Conservation (phyloP, 2,797 vertebrate species). For the Tokudaia tokunoshimensis region DNA sequence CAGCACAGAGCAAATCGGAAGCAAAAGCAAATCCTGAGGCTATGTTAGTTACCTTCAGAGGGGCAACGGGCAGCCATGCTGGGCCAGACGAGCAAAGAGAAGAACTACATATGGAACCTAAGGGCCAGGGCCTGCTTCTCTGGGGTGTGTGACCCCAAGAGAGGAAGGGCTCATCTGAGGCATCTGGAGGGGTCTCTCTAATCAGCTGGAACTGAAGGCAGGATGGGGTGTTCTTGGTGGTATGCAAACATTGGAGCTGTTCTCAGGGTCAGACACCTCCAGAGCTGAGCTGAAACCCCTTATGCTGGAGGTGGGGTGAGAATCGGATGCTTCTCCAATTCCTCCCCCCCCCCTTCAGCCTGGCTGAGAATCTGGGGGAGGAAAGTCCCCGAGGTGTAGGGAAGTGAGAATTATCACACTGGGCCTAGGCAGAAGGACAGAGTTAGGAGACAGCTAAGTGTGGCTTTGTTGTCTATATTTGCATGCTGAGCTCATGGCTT, state of each 20-base stretch:
- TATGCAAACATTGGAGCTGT: neutral
- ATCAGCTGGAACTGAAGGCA: neutral
- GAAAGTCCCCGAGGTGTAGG: constrained; percentile 78
- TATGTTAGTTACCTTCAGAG: neutral
- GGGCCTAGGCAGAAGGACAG: constrained; percentile 58
- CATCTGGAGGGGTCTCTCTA: neutral
- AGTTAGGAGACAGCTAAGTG: neutral
- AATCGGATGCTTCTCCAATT: constrained; percentile 54
- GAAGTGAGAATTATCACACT: constrained; percentile 73
- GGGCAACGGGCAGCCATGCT: neutral
- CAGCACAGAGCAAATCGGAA: neutral
- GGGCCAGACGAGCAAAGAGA: neutral
- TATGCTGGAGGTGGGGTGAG: neutral
- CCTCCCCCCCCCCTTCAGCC: constrained; percentile 64
- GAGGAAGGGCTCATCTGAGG: neutral
- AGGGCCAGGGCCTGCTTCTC: neutral
- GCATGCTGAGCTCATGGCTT: constrained; percentile 78
- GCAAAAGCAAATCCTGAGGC: neutral
- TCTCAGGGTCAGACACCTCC: neutral
- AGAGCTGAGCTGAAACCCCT: neutral
- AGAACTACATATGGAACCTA: neutral
- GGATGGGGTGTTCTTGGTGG: neutral
- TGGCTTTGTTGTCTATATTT: constrained; percentile 79
- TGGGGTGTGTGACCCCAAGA: neutral
- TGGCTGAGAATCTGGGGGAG: constrained; percentile 60